phyloP scores from a whole-genome alignment of 2,113 vertebrate genomes.

The Gallinago undulata region DNA sequence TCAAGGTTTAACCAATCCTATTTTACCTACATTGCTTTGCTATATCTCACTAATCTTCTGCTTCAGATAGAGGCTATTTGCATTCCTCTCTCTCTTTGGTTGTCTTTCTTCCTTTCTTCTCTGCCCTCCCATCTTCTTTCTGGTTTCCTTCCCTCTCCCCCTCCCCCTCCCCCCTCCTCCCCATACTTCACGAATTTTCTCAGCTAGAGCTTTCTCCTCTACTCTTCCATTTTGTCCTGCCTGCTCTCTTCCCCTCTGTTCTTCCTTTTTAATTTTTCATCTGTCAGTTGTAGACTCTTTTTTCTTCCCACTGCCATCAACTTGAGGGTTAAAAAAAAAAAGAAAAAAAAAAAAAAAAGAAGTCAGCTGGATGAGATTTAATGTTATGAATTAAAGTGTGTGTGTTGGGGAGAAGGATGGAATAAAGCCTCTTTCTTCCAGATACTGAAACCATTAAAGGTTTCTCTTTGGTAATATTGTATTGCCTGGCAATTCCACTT shows the following conservation, averaged over 20 bases:
- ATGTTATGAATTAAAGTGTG: slow-evolving; percentile 20
- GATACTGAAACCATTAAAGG: neutral
- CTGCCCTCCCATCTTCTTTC: neutral
- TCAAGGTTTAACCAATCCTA: neutral
- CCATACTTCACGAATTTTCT: neutral
- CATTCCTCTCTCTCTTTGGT: neutral
- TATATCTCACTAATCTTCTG: neutral
- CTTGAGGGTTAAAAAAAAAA: neutral
- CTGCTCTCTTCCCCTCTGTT: neutral
- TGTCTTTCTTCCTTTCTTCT: neutral
- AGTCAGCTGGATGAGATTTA: neutral
- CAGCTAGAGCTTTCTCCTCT: neutral
- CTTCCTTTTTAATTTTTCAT: neutral
- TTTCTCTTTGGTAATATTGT: slow-evolving; percentile 6
- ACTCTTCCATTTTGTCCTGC: neutral
- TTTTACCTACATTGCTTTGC: neutral
- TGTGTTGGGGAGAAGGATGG: neutral
- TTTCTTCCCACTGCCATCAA: neutral
- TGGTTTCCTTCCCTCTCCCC: neutral
- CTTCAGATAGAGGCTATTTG: neutral
- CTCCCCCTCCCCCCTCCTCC: neutral
- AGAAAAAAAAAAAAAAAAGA: neutral
- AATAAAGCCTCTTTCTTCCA: slow-evolving; percentile 25
- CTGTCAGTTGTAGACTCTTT: neutral
- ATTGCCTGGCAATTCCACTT: neutral